Evolutionary conservation across 2,797 vertebrate species (phyloP).

Genomic region (Borostomias antarcticus): DNA sequence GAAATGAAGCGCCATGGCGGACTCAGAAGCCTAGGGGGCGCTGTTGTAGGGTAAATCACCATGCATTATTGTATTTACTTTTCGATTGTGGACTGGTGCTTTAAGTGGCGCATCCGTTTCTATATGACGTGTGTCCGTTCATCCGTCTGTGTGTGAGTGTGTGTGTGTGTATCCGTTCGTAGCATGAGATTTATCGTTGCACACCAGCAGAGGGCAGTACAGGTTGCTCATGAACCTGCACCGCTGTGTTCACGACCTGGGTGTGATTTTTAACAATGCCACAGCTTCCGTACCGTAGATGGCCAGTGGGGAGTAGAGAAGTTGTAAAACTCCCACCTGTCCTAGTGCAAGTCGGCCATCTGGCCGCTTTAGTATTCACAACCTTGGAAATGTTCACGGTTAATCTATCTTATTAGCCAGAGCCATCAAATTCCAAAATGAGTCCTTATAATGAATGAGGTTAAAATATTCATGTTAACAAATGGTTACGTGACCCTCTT

Average conservation of each 20-base stretch:
- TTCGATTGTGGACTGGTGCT: background rate
- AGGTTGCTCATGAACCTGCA: too few species aligned
- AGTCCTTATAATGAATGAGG: background rate
- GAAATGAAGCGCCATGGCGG: too few species aligned
- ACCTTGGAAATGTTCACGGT: conserved; percentile 11
- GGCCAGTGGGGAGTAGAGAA: background rate
- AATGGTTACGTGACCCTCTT: background rate
- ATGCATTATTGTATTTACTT: too few species aligned
- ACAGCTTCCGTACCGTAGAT: background rate
- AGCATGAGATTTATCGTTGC: too few species aligned
- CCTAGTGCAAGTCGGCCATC: background rate
- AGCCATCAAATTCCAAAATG: background rate
- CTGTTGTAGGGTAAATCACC: too few species aligned
- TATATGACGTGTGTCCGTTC: too few species aligned
- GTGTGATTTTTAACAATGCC: background rate
- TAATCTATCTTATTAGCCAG: conserved; percentile 3
- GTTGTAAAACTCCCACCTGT: conserved; percentile 8
- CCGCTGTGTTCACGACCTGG: too few species aligned
- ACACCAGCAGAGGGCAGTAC: background rate
- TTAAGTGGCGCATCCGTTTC: too few species aligned
- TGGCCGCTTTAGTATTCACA: background rate
- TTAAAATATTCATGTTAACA: background rate
- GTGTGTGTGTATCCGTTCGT: too few species aligned
- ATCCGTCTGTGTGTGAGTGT: too few species aligned
- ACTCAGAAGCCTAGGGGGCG: too few species aligned